Percentiles rank a stretch among this genome's conserved stretches.
These are phyloP conservation scores for Oplegnathus fasciatus DNA, from an alignment of 2,113 vertebrate genomes.

Conservation along the genomic window DNA sequence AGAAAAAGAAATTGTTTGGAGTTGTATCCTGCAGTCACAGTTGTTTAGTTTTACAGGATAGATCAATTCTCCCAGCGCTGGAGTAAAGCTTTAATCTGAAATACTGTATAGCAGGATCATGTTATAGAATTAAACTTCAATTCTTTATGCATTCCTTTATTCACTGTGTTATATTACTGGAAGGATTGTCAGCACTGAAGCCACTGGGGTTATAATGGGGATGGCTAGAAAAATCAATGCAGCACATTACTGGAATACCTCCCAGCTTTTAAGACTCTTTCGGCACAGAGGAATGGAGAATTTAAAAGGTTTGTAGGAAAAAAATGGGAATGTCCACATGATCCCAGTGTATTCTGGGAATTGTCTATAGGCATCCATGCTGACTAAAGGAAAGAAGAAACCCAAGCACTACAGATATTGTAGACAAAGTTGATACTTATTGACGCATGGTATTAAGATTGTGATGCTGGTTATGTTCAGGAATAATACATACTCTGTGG, in stretches of 20 bases:
- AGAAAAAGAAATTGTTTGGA: not conserved
- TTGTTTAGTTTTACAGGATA: constrained; percentile 11
- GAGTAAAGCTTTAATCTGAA: constrained; percentile 16
- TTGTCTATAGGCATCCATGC: constrained; percentile 32
- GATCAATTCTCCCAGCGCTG: not conserved
- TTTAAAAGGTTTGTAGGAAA: constrained; percentile 60
- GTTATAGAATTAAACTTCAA: constrained; percentile 15
- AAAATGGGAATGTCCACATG: constrained; percentile 51
- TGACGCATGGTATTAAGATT: constrained; percentile 10
- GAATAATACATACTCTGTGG: not conserved
- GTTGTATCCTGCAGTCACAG: constrained; percentile 27
- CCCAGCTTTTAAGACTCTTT: constrained; percentile 59
- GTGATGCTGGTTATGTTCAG: constrained; percentile 22
- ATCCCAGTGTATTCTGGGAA: constrained; percentile 59
- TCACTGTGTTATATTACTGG: constrained; percentile 48
- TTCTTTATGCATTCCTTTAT: constrained; percentile 43
- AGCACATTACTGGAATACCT: constrained; percentile 63
- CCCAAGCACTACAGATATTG: constrained; percentile 29
- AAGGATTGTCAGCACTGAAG: constrained; percentile 56
- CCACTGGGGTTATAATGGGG: constrained; percentile 35
- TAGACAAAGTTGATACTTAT: constrained; percentile 31
- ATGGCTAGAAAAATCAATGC: constrained; percentile 68
- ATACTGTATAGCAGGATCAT: not conserved
- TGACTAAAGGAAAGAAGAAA: constrained; percentile 67
- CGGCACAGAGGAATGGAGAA: constrained; percentile 29